Evolutionary conservation across 2,113 vertebrate genomes (phyloP).

Genomic region (Noturus placidus): DNA sequence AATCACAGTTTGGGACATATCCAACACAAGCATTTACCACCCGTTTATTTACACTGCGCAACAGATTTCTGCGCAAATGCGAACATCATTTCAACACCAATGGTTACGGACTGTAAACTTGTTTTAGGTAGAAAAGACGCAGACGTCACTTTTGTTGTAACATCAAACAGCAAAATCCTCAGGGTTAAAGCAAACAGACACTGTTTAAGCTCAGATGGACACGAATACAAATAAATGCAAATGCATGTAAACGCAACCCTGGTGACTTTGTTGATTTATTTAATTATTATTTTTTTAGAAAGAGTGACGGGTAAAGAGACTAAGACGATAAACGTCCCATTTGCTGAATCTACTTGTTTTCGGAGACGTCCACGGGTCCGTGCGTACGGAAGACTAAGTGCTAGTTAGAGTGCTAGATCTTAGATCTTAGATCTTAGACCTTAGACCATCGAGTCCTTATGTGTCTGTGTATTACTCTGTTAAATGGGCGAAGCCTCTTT

Average conservation of each 20-base stretch:
- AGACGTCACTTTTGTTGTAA: slow-evolving; percentile 2
- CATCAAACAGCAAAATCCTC: slow-evolving; percentile 1
- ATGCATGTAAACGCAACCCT: not conserved
- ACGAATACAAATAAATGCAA: not conserved
- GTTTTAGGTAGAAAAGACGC: not conserved
- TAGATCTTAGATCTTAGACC: not conserved
- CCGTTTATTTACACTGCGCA: slow-evolving; percentile 40
- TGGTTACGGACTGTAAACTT: not conserved
- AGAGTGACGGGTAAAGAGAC: not conserved
- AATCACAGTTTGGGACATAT: slow-evolving; percentile 48
- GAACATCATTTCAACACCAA: not conserved
- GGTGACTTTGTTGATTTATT: not conserved
- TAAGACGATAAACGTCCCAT: not conserved
- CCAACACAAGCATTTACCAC: slow-evolving; percentile 25
- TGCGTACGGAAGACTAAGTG: slow-evolving; percentile 56
- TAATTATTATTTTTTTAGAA: not conserved
- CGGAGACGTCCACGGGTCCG: slow-evolving; percentile 15
- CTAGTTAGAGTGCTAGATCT: slow-evolving; percentile 38
- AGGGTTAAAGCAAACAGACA: not conserved
- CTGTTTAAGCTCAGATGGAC: not conserved
- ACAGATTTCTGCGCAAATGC: slow-evolving; percentile 4
- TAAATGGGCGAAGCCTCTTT: slow-evolving; percentile 87
- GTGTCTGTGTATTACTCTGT: slow-evolving; percentile 11
- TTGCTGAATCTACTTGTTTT: slow-evolving; percentile 35
- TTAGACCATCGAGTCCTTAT: slow-evolving; percentile 5